Conservation (phyloP, 2,113 vertebrate genomes). For the Pholis gunnellus region DNA sequence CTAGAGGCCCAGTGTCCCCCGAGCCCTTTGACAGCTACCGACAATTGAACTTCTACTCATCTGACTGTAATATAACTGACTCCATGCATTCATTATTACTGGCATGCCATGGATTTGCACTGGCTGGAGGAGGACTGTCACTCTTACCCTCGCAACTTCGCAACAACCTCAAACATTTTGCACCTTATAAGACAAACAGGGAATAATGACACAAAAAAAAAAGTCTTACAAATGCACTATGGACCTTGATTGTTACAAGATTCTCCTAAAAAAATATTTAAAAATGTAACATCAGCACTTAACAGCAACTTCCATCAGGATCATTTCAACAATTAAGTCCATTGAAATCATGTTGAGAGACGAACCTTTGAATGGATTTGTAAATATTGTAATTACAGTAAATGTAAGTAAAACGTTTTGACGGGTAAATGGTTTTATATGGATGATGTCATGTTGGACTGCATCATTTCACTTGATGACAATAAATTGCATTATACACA, state of each 20-base stretch:
- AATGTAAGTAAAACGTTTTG: constrained; percentile 67
- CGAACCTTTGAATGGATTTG: constrained; percentile 62
- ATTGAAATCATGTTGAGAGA: constrained; percentile 46
- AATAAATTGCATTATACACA: constrained; percentile 60
- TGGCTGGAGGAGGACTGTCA: constrained; percentile 21
- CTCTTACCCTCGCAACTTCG: constrained; percentile 25
- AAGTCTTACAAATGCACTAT: constrained; percentile 40
- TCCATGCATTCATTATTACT: constrained; percentile 4
- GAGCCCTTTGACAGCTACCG: constrained; percentile 76
- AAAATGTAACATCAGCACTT: constrained; percentile 27
- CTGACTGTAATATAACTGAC: constrained; percentile 28
- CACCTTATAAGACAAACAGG: constrained; percentile 59
- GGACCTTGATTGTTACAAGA: constrained; percentile 57
- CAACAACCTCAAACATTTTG: constrained; percentile 40
- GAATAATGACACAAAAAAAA: constrained; percentile 35
- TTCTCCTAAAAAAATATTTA: constrained; percentile 13
- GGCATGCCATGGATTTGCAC: constrained; percentile 49
- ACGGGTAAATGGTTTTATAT: constrained; percentile 67
- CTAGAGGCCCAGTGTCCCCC: constrained; percentile 75
- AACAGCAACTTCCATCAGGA: background rate
- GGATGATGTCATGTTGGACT: constrained; percentile 59
- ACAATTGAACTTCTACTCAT: constrained; percentile 56
- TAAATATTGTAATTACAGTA: constrained; percentile 65
- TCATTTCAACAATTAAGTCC: constrained; percentile 21
- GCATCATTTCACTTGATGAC: constrained; percentile 59